These are phyloP conservation scores for Erinaceus europaeus DNA, from an alignment of 2,113 vertebrate species.

Conservation along the genomic window DNA sequence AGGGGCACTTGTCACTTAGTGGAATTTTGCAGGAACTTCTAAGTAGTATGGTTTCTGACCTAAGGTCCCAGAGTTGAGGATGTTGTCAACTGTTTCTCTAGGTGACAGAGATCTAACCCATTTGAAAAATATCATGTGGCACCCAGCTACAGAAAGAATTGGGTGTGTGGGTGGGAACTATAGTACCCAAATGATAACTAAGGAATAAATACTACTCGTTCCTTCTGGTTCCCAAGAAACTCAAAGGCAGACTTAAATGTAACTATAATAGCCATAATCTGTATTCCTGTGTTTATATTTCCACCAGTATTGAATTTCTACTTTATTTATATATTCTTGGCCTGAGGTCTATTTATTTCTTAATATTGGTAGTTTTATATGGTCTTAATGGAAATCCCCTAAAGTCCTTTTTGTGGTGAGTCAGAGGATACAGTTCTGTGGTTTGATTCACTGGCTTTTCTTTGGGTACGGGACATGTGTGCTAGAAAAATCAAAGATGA, in stretches of 20 bases:
- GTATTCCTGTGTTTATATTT: neutral
- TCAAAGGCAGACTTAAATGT: neutral
- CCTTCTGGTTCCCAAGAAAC: neutral
- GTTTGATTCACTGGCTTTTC: constrained; percentile 14
- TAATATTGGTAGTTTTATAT: constrained; percentile 24
- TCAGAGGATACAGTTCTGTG: constrained; percentile 29
- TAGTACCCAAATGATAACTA: neutral
- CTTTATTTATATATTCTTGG: neutral
- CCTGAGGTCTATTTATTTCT: neutral
- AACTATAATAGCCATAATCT: neutral
- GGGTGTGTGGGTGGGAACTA: neutral
- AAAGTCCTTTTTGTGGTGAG: neutral
- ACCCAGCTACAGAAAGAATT: neutral
- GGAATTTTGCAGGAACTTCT: neutral
- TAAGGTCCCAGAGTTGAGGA: neutral
- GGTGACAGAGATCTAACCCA: neutral
- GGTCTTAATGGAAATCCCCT: neutral
- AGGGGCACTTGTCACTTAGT: neutral
- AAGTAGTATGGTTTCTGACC: neutral
- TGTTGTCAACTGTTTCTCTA: neutral
- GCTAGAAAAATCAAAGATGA: constrained; percentile 19
- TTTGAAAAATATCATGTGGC: neutral
- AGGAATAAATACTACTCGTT: neutral
- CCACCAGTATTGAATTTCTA: neutral
- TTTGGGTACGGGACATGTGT: neutral